Percentiles rank a stretch among this genome's conserved stretches.
These are phyloP conservation scores for Smithornis capensis DNA, from an alignment of 2,113 vertebrate genomes.

Conservation along the genomic window DNA sequence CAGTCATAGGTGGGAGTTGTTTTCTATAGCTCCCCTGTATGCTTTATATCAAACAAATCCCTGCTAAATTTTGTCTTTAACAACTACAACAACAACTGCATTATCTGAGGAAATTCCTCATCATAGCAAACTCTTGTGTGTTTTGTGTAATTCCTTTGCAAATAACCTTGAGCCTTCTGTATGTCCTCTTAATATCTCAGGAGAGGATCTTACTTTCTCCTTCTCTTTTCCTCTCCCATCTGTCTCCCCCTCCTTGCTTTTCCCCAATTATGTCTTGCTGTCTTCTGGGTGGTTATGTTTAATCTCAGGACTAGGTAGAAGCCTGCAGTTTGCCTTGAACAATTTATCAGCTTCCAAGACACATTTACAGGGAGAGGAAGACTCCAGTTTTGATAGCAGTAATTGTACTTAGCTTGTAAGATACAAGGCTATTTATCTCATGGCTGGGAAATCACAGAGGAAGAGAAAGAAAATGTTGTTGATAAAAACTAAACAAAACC, in stretches of 20 bases:
- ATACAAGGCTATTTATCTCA: conserved; percentile 79
- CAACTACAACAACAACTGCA: conserved; percentile 18
- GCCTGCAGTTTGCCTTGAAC: conserved; percentile 73
- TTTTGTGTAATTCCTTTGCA: conserved; percentile 69
- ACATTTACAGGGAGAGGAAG: conserved; percentile 76
- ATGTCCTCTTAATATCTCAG: conserved; percentile 63
- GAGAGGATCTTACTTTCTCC: conserved; percentile 33
- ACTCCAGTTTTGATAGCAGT: conserved; percentile 79
- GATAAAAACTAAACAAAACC: conserved; percentile 66
- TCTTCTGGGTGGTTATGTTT: conserved; percentile 74
- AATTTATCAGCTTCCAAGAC: conserved; percentile 76
- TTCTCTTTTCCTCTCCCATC: not conserved
- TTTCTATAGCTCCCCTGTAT: not conserved
- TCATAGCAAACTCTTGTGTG: conserved; percentile 45
- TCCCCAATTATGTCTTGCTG: conserved; percentile 46
- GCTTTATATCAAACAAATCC: conserved; percentile 27
- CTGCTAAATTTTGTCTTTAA: conserved; percentile 50
- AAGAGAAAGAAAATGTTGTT: conserved; percentile 45
- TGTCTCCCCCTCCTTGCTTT: not conserved
- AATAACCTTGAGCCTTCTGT: conserved; percentile 67
- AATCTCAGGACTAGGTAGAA: conserved; percentile 78
- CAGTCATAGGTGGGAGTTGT: not conserved
- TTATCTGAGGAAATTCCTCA: conserved; percentile 59
- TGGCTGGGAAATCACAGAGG: conserved; percentile 65
- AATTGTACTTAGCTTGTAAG: conserved; percentile 86